A percentile compares a stretch with the other conserved stretches of the same genome.
These are phyloP conservation scores for Coranthus polyacanthus DNA, from an alignment of 2,797 vertebrate genomes.

Conservation along the genomic window DNA sequence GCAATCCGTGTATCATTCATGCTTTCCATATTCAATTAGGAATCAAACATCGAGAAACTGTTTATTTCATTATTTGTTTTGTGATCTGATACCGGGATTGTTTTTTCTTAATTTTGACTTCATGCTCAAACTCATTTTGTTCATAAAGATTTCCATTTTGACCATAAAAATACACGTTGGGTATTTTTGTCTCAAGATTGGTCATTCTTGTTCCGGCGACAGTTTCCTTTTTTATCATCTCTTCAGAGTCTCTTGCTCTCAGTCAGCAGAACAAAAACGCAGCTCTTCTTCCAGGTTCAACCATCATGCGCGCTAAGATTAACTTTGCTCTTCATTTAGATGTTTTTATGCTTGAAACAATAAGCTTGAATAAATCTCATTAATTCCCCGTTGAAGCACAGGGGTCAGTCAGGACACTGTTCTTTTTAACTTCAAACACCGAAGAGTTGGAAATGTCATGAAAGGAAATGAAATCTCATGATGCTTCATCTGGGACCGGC, in stretches of 20 bases:
- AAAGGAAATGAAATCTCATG: too few species aligned
- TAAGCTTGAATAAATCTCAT: constrained; percentile 42
- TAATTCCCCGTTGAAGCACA: constrained; percentile 40
- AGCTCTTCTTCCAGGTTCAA: constrained; percentile 10
- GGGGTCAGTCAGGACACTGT: constrained; percentile 8
- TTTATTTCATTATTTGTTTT: too few species aligned
- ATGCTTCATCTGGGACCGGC: too few species aligned
- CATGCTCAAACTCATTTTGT: too few species aligned
- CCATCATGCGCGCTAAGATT: not conserved
- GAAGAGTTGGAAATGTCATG: constrained; percentile 7
- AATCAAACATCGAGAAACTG: too few species aligned
- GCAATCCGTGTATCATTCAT: not conserved
- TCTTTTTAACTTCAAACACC: constrained; percentile 2
- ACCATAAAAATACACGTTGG: not conserved
- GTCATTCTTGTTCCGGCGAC: not conserved
- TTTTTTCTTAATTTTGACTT: too few species aligned
- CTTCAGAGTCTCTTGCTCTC: constrained; percentile 12
- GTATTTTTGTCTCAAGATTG: not conserved
- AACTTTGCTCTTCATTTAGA: constrained; percentile 9
- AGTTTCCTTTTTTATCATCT: not conserved
- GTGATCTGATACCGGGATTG: too few species aligned
- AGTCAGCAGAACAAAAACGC: constrained; percentile 15
- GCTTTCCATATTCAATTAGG: too few species aligned
- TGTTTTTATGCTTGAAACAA: constrained; percentile 34
- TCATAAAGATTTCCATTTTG: too few species aligned